Evolutionary conservation across 2,113 vertebrate species (phyloP).

Genomic region (Erythrocebus patas): DNA sequence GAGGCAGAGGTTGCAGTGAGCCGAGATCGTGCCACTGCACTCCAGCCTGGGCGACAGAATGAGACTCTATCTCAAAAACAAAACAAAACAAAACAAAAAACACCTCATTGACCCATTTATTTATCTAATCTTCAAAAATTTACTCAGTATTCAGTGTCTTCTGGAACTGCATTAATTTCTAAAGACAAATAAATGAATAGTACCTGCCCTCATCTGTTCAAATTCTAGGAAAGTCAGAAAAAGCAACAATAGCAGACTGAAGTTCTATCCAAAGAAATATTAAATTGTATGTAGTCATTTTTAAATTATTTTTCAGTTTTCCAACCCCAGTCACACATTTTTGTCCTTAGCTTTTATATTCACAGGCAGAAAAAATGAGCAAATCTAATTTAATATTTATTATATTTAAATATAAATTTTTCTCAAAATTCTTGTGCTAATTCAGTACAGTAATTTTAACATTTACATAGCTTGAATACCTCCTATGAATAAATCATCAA

Average conservation of each 20-base stretch:
- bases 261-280: background rate
- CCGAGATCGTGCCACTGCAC: too few species aligned
- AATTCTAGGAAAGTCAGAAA: background rate
- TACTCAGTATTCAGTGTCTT: background rate
- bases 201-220: background rate
- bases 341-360: slow-evolving; percentile 21
- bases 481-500: slow-evolving; percentile 35
- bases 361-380: background rate
- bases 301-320: slow-evolving; percentile 10
- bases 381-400: slow-evolving; percentile 46
- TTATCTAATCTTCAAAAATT: background rate
- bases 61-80: too few species aligned
- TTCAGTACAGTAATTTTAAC: slow-evolving; percentile 34
- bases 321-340: background rate
- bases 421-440: slow-evolving; percentile 4
- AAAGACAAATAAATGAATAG: background rate
- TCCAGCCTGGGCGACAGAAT: too few species aligned
- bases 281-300: background rate
- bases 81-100: too few species aligned
- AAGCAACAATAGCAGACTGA: background rate
- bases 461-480: slow-evolving; percentile 34
- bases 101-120: background rate
- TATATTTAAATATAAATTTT: slow-evolving; percentile 33
- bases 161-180: background rate
- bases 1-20: too few species aligned